Percentiles rank a stretch among this genome's conserved stretches.
Conservation (phyloP, 2,888 invertebrate species). For the Mesorhabditis spiculigera region DNA sequence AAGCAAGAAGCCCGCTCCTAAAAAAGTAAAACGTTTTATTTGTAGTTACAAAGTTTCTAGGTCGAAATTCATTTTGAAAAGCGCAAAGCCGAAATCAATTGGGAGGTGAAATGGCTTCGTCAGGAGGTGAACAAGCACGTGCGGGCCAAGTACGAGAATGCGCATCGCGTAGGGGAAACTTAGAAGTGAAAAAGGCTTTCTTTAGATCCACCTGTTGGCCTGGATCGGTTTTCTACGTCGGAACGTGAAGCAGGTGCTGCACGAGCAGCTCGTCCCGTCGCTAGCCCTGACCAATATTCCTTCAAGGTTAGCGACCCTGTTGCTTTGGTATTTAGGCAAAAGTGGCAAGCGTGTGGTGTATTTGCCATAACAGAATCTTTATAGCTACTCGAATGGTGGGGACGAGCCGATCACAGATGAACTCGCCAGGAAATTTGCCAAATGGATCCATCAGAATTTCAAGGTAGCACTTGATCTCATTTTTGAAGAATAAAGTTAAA, state of each 20-base stretch:
- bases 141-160: slow-evolving; percentile 27
- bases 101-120: slow-evolving; percentile 31
- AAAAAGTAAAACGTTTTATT: slow-evolving; percentile 11
- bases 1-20: slow-evolving; percentile 12
- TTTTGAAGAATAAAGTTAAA: not conserved
- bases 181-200: not conserved
- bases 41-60: slow-evolving; percentile 1
- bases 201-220: slow-evolving; percentile 28
- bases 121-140: slow-evolving; percentile 18
- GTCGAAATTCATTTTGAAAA: not conserved
- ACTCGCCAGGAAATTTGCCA: slow-evolving; percentile 21
- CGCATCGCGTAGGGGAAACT: slow-evolving; percentile 24
- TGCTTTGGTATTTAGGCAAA: not conserved
- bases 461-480: slow-evolving; percentile 11
- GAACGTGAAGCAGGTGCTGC: slow-evolving; percentile 15
- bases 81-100: slow-evolving; percentile 9
- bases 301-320: not conserved
- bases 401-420: slow-evolving; percentile 19
- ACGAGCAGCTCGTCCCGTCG: slow-evolving; percentile 32
- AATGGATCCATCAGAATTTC: slow-evolving; percentile 30
- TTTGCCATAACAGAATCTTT: slow-evolving; percentile 7
- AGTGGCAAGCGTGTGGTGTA: slow-evolving; percentile 5
- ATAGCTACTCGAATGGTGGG: slow-evolving; percentile 16
- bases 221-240: slow-evolving; percentile 29
- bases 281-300: slow-evolving; percentile 25